Percentiles rank a stretch among this genome's conserved stretches.
These are phyloP conservation scores for Epinotia brunnichana DNA, from an alignment of 2,888 invertebrate species.

Conservation along the genomic window DNA sequence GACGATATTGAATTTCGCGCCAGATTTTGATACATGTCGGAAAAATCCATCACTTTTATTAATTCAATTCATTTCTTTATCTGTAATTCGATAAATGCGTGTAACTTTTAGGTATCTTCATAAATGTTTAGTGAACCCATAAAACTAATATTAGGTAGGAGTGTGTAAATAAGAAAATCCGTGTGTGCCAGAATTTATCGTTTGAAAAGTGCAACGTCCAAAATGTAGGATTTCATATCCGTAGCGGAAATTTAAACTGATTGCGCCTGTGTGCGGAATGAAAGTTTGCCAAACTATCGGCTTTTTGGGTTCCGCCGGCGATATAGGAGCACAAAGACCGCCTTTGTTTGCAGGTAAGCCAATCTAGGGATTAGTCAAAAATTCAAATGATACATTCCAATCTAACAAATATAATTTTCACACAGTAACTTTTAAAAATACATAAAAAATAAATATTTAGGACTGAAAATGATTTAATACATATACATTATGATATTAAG, in stretches of 20 bases:
- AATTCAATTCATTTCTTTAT: too few relatives aligned
- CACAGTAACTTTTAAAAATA: too few relatives aligned
- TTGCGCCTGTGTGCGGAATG: conserved; percentile 34
- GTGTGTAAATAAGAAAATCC: conserved; percentile 27
- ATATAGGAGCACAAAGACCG: conserved; percentile 4
- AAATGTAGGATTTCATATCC: conserved; percentile 47
- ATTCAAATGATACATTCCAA: neutral
- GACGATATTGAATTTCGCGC: too few relatives aligned
- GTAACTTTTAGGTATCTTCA: too few relatives aligned
- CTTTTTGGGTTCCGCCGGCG: conserved; percentile 17
- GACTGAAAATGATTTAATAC: too few relatives aligned
- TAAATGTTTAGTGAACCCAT: neutral
- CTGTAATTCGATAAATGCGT: too few relatives aligned
- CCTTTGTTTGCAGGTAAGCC: conserved; percentile 14
- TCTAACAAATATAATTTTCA: too few relatives aligned
- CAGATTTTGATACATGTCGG: too few relatives aligned
- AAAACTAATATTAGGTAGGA: neutral
- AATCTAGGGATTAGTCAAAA: neutral
- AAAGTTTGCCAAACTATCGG: conserved; percentile 41
- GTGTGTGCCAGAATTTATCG: conserved; percentile 31
- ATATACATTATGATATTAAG: too few relatives aligned
- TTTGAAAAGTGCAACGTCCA: conserved; percentile 43
- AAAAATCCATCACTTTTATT: too few relatives aligned
- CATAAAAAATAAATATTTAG: too few relatives aligned
- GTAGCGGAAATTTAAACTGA: conserved; percentile 44